Percentiles rank a stretch among this genome's conserved stretches.
phyloP scores from a whole-genome alignment of 2,888 invertebrate genomes.

The Enchytraeus crypticus region DNA sequence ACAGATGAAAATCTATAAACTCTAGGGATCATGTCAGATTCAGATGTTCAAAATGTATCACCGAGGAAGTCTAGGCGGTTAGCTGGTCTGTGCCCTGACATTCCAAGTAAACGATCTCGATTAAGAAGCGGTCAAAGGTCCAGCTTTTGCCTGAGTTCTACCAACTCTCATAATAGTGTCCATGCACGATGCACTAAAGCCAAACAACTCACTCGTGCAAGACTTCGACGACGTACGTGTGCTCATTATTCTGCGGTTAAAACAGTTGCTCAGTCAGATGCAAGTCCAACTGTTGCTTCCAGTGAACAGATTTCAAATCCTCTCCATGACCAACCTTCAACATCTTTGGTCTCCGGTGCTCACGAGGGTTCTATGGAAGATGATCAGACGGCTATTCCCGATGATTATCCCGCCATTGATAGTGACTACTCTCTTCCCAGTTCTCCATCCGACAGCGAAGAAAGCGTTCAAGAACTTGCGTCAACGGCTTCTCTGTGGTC shows the following conservation, averaged over 20 bases:
- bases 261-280: too few species aligned
- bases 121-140: too few species aligned
- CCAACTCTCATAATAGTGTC: neutral
- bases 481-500: too few species aligned
- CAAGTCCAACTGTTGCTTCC: neutral
- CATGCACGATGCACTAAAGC: neutral
- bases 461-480: neutral
- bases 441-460: neutral
- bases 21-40: too few species aligned
- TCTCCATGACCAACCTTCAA: neutral
- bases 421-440: neutral
- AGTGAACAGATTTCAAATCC: too few species aligned
- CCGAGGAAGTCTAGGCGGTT: conserved; percentile 6
- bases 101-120: too few species aligned
- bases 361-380: too few species aligned
- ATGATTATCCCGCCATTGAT: too few species aligned
- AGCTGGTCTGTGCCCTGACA: conserved; percentile 6
- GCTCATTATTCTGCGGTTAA: too few species aligned
- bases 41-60: too few species aligned
- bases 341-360: neutral
- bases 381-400: too few species aligned
- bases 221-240: neutral
- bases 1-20: too few species aligned
- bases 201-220: neutral
- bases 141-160: neutral